phyloP scores from a whole-genome alignment of 2,888 invertebrate genomes.

The Elmis aenea region DNA sequence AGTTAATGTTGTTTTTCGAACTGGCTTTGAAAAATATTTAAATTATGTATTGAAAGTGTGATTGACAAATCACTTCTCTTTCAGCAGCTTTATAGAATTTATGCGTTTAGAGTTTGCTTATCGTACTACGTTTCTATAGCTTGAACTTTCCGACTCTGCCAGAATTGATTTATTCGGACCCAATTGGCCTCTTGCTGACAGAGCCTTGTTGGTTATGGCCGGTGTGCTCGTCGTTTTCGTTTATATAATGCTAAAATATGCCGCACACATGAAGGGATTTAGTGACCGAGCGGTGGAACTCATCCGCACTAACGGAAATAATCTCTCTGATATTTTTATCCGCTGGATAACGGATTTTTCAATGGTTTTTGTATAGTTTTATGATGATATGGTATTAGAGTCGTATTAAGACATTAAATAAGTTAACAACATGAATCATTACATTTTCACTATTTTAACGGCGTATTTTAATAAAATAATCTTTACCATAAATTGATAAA shows the following conservation, averaged over 20 bases:
- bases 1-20: too few relatives aligned
- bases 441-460: too few relatives aligned
- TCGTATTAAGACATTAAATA: too few relatives aligned
- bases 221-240: conserved; percentile 4
- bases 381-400: too few relatives aligned
- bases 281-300: conserved; percentile 6
- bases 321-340: conserved; percentile 9
- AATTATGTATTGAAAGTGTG: too few relatives aligned
- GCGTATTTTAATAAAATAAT: too few relatives aligned
- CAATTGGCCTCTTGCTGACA: conserved; percentile 6
- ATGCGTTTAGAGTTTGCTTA: conserved; percentile 5
- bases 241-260: conserved; percentile 7
- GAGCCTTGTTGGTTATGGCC: conserved; percentile 5
- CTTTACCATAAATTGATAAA: too few relatives aligned
- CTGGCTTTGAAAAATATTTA: too few relatives aligned
- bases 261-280: conserved; percentile 5
- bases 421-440: too few relatives aligned
- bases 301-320: conserved; percentile 8
- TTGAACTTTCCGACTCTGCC: conserved; percentile 5
- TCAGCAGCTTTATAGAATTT: conserved; percentile 5
- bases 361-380: too few relatives aligned
- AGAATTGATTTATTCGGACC: conserved; percentile 7
- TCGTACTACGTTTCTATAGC: too few relatives aligned
- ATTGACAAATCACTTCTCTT: conserved; percentile 5
- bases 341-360: too few relatives aligned